Base-by-base conservation (phyloP, 2,888 invertebrate species). In the Synanthedon tipuliformis region DNA sequence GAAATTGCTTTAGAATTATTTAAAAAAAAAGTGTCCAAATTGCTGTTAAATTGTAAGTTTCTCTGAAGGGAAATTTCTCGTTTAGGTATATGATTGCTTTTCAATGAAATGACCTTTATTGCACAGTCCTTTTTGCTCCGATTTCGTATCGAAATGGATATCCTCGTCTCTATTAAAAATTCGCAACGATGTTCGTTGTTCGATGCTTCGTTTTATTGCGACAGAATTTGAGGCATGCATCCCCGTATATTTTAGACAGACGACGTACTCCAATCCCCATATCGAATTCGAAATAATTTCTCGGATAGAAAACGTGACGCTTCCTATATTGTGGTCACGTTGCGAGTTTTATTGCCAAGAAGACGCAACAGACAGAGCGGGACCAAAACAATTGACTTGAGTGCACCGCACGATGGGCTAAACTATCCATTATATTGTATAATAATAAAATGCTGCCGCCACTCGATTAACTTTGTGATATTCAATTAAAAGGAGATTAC, bases 311-410 rank as follows among this genome's bases (percentile, higher is more conserved):
- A 53, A 57, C 60, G 59, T 59, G 62, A 57, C 58, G 50, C 52
- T 51, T 59, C 54, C 45, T 50, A 56, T 59, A 59, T 60, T 56
- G 57, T 51, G 50, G 48, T 61, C 60, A 62, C 65, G 65, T 66
- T 61, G 56, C 55, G 41, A 57, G 50, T 61, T 63, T 66, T 64
- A 65, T 64, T 63, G 58, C 50, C 52, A 51, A 55, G 51, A 55
- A 56, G 56, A n/a, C n/a, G n/a, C n/a, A n/a, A n/a, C 60, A 60
- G 65, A 50, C 58, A 54, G 55, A 59, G 59, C 64, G 61, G 57
- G 59, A 63, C 62, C 62, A 56, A 65, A 66, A 71, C 69, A 66
- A 71, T 71, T 56, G 58, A 57, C 48, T 55, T 56, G 54, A 56
- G 53, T 54, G 55, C 53, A 54, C 56, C 50, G 53, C 34, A 50